A percentile compares a stretch with the other conserved stretches of the same genome.
phyloP scores from a whole-genome alignment of 2,113 vertebrate genomes.

The Hyaena hyaena region DNA sequence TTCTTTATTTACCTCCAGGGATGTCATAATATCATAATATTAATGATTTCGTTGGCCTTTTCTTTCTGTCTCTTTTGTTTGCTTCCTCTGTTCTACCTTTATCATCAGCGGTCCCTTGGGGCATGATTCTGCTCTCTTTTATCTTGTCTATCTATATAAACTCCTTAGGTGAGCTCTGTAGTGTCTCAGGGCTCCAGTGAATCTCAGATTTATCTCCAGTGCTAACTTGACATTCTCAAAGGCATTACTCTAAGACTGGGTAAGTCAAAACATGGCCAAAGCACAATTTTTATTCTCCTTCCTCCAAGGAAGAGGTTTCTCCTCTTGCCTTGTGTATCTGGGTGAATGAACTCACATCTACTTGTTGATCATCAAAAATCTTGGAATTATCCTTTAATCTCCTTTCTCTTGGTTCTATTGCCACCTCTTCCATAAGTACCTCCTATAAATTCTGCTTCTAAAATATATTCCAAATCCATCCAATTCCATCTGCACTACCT shows the following conservation, averaged over 20 bases:
- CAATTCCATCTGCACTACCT: background rate
- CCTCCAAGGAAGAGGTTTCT: background rate
- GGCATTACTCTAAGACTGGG: background rate
- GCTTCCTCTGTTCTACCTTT: background rate
- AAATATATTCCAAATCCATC: background rate
- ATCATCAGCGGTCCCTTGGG: background rate
- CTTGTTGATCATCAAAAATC: background rate
- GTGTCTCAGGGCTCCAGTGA: background rate
- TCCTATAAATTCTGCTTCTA: background rate
- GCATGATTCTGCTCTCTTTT: background rate
- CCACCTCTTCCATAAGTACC: background rate
- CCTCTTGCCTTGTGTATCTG: background rate
- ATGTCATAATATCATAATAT: background rate
- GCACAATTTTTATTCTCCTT: background rate
- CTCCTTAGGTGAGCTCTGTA: background rate
- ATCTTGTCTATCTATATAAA: background rate
- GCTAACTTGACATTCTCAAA: background rate
- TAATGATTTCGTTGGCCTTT: background rate
- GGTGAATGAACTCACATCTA: background rate
- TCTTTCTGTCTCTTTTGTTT: background rate
- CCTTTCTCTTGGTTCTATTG: background rate
- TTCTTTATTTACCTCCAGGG: background rate
- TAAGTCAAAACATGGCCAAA: background rate
- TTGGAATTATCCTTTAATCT: background rate
- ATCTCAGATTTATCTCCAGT: constrained; percentile 12